Base-by-base conservation (phyloP, 1,140 invertebrate genomes). In the Eupristina koningsbergeri region DNA sequence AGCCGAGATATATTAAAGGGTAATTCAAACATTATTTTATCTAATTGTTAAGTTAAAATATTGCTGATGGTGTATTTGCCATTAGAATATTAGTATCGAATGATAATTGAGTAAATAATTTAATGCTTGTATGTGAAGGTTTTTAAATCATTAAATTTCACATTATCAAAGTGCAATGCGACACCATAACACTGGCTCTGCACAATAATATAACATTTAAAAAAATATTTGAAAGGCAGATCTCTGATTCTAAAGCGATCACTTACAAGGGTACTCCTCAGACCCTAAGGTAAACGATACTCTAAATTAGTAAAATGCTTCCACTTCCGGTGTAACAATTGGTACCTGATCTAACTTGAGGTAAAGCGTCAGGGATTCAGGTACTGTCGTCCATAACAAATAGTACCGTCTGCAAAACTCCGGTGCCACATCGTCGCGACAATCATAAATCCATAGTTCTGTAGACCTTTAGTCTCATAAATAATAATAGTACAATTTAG, bases 1-100 rank as follows among this genome's bases (percentile, higher is more conserved):
- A 97, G 96, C 81, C 93, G 95, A 76, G 95, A 97, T 88, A 93
- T 97, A 50, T 36, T 74, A 50, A 13, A 74, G 50, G 73, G 73
- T 74, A 74, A 73, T 29, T 13, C 50, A 74, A 29, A 45, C 3
- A 45, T 7, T 45, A 7, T n/a, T n/a, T n/a, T n/a, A n/a, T n/a
- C n/a, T n/a, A n/a, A n/a, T n/a, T n/a, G n/a, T n/a, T n/a, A n/a
- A n/a, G n/a, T n/a, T n/a, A n/a, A n/a, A n/a, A n/a, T n/a, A n/a
- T n/a, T n/a, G n/a, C n/a, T n/a, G n/a, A n/a, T n/a, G n/a, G n/a
- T n/a, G n/a, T n/a, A n/a, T n/a, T n/a, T n/a, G n/a, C n/a, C n/a
- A n/a, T n/a, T n/a, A n/a, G n/a, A n/a, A n/a, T n/a, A n/a, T n/a
- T n/a, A n/a, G n/a, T n/a, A n/a, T n/a, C n/a, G n/a, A n/a, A n/a